phyloP scores from a whole-genome alignment of 2,797 vertebrate species.

The Spinibarbus caldwelli region DNA sequence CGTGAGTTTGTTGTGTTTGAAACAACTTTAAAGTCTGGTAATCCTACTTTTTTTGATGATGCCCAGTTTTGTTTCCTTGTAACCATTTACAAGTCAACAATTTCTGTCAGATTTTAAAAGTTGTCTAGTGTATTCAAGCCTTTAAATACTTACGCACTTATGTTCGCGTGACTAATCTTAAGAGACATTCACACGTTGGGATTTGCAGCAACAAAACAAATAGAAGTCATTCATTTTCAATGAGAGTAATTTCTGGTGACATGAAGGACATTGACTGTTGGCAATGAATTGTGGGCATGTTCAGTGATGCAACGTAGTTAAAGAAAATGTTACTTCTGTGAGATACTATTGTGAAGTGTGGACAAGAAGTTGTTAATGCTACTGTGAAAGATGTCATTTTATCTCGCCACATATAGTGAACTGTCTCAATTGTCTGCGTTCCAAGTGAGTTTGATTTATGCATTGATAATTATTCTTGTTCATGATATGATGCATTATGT shows the following conservation, averaged over 20 bases:
- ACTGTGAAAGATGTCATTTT: no score
- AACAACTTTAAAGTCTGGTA: not conserved
- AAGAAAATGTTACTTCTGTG: no score
- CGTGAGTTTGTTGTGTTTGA: not conserved
- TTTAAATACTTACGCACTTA: not conserved
- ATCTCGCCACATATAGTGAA: constrained; percentile 12
- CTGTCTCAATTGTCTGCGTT: not conserved
- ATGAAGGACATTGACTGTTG: not conserved
- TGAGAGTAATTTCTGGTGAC: not conserved
- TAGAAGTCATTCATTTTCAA: not conserved
- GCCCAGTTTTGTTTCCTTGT: not conserved
- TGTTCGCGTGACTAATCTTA: not conserved
- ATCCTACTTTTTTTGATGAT: not conserved
- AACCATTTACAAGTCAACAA: not conserved
- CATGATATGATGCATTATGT: not conserved
- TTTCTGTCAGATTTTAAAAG: not conserved
- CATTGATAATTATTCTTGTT: constrained; percentile 6
- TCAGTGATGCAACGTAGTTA: not conserved
- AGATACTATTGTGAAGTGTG: no score
- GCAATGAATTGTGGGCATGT: not conserved
- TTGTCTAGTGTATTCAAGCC: not conserved
- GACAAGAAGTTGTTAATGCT: no score
- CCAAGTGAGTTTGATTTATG: constrained; percentile 20
- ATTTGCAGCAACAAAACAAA: not conserved
- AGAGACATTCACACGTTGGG: not conserved